Evolutionary conservation across 2,888 invertebrate genomes (phyloP).

Genomic region (Actias luna): DNA sequence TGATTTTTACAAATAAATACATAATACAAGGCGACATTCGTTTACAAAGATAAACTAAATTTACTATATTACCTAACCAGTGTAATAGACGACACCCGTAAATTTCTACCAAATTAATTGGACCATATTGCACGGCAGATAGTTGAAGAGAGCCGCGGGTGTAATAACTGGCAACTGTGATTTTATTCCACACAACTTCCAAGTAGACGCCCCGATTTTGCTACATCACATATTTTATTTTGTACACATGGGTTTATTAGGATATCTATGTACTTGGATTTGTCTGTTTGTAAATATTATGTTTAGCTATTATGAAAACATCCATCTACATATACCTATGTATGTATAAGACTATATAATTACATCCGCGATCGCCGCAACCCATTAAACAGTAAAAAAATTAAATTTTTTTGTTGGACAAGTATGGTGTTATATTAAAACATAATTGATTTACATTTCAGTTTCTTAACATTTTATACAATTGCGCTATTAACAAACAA

Average conservation of each 20-base stretch:
- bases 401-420: too few relatives aligned
- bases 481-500: not conserved
- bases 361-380: too few relatives aligned
- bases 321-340: not conserved
- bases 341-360: too few relatives aligned
- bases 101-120: slow-evolving; percentile 70
- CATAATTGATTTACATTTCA: too few relatives aligned
- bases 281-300: not conserved
- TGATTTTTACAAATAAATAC: not conserved
- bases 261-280: not conserved
- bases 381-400: too few relatives aligned
- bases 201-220: slow-evolving; percentile 49
- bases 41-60: slow-evolving; percentile 20
- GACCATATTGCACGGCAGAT: slow-evolving; percentile 65
- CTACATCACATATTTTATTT: slow-evolving; percentile 24
- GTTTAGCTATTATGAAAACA: not conserved
- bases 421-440: too few relatives aligned
- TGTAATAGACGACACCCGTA: slow-evolving; percentile 50
- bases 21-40: not conserved
- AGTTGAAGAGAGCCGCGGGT: slow-evolving; percentile 52
- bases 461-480: not conserved
- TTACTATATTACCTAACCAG: slow-evolving; percentile 28
- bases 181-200: slow-evolving; percentile 63
- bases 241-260: not conserved
- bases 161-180: slow-evolving; percentile 52